These are phyloP conservation scores for Drosophila mayri DNA, from an alignment of 1,140 invertebrate species.

Conservation along the genomic window DNA sequence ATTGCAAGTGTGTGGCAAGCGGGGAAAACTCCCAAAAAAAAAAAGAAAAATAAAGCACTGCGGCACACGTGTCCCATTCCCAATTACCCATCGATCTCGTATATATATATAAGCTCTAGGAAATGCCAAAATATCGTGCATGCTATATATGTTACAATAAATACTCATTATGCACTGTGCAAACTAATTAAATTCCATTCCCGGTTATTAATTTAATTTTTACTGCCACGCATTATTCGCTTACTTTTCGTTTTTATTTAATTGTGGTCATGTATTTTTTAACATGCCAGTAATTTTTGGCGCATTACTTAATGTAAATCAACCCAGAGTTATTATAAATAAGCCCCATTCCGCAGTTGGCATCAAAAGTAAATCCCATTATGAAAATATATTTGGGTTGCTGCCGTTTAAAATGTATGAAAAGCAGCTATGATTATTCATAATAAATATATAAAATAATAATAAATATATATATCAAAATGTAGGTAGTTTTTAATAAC, in stretches of 20 bases:
- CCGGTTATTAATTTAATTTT: conserved; percentile 28
- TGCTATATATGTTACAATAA: not conserved
- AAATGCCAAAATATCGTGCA: conserved; percentile 8
- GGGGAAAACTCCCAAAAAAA: conserved; percentile 11
- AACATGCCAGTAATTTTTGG: conserved; percentile 60
- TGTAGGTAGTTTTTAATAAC: not conserved
- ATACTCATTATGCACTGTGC: conserved; percentile 19
- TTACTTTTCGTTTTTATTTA: conserved; percentile 33
- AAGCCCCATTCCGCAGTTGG: conserved; percentile 7
- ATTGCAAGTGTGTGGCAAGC: conserved; percentile 46
- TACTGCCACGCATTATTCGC: conserved; percentile 4
- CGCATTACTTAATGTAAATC: conserved; percentile 65
- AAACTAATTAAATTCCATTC: conserved; percentile 51
- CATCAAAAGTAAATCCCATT: conserved; percentile 57
- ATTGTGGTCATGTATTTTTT: conserved; percentile 59
- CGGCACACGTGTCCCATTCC: conserved; percentile 45
- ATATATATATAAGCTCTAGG: conserved; percentile 9
- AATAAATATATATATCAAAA: not conserved
- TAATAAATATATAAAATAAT: too few relatives aligned
- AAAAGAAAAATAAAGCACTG: conserved; percentile 13
- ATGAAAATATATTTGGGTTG: not conserved
- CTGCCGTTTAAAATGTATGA: conserved; percentile 22
- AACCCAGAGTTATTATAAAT: conserved; percentile 52
- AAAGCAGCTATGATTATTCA: not conserved
- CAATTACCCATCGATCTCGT: not conserved